Conservation (phyloP, 1,140 invertebrate species). For the Aphelinus atriplicis region DNA sequence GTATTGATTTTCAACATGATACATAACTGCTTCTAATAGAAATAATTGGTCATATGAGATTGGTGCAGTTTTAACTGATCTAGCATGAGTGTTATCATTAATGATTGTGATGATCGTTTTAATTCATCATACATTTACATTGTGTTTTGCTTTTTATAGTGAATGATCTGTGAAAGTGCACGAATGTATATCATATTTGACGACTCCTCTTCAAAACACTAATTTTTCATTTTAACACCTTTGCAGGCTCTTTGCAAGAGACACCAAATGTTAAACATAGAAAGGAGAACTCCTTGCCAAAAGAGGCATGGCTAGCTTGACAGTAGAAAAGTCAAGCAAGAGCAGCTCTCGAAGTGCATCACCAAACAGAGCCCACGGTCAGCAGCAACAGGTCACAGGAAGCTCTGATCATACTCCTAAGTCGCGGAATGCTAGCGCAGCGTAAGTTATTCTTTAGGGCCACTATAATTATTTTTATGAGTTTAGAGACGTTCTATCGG, state of each 20-base stretch:
- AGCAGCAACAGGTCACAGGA: conserved; percentile 51
- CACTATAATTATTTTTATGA: conserved; percentile 12
- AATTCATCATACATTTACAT: too few relatives aligned
- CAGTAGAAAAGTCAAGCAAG: conserved; percentile 60
- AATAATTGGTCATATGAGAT: too few relatives aligned
- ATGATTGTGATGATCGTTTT: too few relatives aligned
- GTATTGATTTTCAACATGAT: too few relatives aligned
- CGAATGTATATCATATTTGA: too few relatives aligned
- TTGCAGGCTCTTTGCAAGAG: conserved; percentile 38
- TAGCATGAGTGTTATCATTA: too few relatives aligned
- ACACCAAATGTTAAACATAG: conserved; percentile 45
- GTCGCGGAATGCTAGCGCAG: conserved; percentile 56
- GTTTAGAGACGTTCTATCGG: background rate
- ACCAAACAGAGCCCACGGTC: conserved; percentile 55
- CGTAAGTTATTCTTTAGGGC: conserved; percentile 51
- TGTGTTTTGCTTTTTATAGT: too few relatives aligned
- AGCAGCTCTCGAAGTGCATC: conserved; percentile 63
- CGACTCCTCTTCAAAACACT: too few relatives aligned
- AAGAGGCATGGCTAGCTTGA: conserved; percentile 64
- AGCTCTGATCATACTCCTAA: conserved; percentile 56
- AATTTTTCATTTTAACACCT: background rate
- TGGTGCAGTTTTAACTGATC: too few relatives aligned
- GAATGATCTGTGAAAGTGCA: too few relatives aligned
- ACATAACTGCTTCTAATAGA: too few relatives aligned
- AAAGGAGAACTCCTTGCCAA: conserved; percentile 39